phyloP scores from a whole-genome alignment of 2,797 vertebrate genomes.

The Pangasius macronema region DNA sequence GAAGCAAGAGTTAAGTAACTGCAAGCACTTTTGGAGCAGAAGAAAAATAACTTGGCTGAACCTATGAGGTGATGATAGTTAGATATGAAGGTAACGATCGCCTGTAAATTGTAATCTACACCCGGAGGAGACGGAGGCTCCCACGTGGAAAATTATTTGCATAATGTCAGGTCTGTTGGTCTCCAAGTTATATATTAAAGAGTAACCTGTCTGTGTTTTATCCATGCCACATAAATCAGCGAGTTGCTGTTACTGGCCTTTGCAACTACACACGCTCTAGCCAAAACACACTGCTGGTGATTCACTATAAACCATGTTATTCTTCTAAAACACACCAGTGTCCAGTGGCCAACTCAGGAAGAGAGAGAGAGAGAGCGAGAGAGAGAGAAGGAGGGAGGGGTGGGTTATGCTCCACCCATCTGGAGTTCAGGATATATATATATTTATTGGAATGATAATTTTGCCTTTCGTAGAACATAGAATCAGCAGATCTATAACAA shows the following conservation, averaged over 20 bases:
- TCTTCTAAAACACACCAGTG: slow-evolving; percentile 55
- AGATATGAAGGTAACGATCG: slow-evolving; percentile 30
- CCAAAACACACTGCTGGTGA: slow-evolving; percentile 50
- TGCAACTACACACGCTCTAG: slow-evolving; percentile 3
- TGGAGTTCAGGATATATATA: background rate
- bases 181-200: slow-evolving; percentile 48
- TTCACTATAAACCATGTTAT: slow-evolving; percentile 46
- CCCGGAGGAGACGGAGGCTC: slow-evolving; percentile 18
- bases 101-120: slow-evolving; percentile 47
- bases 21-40: slow-evolving; percentile 39
- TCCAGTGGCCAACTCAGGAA: slow-evolving; percentile 51
- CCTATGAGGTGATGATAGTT: slow-evolving; percentile 26
- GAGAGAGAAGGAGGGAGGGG: background rate
- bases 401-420: slow-evolving; percentile 19
- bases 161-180: slow-evolving; percentile 44
- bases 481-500: background rate
- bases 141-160: slow-evolving; percentile 45
- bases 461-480: background rate
- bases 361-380: background rate
- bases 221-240: slow-evolving; percentile 44
- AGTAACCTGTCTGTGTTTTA: slow-evolving; percentile 35
- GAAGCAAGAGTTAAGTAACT: slow-evolving; percentile 32
- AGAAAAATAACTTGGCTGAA: slow-evolving; percentile 43
- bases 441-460: slow-evolving; percentile 7
- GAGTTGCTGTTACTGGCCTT: slow-evolving; percentile 41